A percentile compares a stretch with the other conserved stretches of the same genome.
Evolutionary conservation across 2,797 vertebrate genomes (phyloP).

Genomic region (Channallabes apus): DNA sequence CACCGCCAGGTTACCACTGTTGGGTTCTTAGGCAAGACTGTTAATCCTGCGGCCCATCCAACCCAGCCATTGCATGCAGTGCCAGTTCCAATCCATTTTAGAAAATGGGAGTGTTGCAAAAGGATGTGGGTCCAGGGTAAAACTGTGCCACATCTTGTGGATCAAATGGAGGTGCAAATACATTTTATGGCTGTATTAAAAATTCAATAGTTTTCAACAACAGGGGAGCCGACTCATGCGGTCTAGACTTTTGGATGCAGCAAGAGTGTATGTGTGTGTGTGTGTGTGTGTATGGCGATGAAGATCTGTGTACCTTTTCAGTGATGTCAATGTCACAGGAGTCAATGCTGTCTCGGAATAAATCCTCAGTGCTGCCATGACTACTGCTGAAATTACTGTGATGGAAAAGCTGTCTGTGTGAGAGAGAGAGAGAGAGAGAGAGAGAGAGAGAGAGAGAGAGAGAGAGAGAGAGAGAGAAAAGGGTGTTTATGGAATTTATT

Average conservation of each 20-base stretch:
- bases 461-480: not conserved
- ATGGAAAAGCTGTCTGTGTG: slow-evolving; percentile 90
- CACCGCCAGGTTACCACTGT: no score
- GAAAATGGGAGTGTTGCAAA: no score
- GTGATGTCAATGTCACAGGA: slow-evolving; percentile 95
- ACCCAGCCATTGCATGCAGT: no score
- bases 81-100: no score
- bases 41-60: no score
- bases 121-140: no score
- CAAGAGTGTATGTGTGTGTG: no score
- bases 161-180: no score
- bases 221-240: no score
- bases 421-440: slow-evolving; percentile 2
- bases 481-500: not conserved
- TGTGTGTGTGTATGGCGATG: not conserved
- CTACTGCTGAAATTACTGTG: slow-evolving; percentile 98
- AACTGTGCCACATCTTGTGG: no score
- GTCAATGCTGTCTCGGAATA: slow-evolving; percentile 96
- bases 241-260: not conserved
- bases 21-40: no score
- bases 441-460: not conserved
- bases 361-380: slow-evolving; percentile 94
- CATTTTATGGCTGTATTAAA: no score
- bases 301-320: slow-evolving; percentile 81
- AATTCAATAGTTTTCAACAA: not conserved